These are phyloP conservation scores for Agonopterix subpropinquella DNA, from an alignment of 2,888 invertebrate genomes.

Conservation along the genomic window DNA sequence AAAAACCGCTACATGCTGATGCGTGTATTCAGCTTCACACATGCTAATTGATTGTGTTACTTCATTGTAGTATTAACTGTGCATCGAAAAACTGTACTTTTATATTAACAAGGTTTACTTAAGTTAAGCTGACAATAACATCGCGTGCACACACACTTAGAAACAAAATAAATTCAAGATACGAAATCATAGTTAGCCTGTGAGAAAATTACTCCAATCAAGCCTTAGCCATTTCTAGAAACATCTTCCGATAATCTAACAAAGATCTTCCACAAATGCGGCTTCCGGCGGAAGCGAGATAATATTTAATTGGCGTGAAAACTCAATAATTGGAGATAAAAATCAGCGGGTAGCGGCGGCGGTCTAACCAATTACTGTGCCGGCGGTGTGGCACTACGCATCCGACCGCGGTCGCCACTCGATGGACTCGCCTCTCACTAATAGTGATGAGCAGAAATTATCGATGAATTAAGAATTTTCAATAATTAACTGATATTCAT, in stretches of 20 bases:
- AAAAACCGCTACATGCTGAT: too few relatives aligned
- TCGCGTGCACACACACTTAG: too few relatives aligned
- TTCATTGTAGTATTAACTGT: too few relatives aligned
- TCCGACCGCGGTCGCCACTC: slow-evolving; percentile 40
- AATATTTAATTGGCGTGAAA: slow-evolving; percentile 73
- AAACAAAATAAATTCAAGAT: too few relatives aligned
- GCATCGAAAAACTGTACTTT: too few relatives aligned
- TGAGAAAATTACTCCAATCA: slow-evolving; percentile 5
- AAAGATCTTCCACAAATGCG: slow-evolving; percentile 35
- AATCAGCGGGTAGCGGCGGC: slow-evolving; percentile 61
- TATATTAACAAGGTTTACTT: too few relatives aligned
- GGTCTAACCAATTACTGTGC: slow-evolving; percentile 60
- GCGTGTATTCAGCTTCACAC: too few relatives aligned
- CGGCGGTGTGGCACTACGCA: slow-evolving; percentile 48
- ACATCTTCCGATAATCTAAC: slow-evolving; percentile 25
- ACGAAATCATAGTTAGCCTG: background rate
- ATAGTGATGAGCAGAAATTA: slow-evolving; percentile 1
- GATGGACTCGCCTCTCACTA: slow-evolving; percentile 11
- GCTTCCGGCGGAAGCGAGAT: slow-evolving; percentile 65
- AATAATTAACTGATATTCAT: too few relatives aligned
- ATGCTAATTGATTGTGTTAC: too few relatives aligned
- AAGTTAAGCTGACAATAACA: too few relatives aligned
- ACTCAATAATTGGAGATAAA: slow-evolving; percentile 73
- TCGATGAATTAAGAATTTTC: too few relatives aligned
- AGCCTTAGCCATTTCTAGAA: slow-evolving; percentile 4